Evolutionary conservation across 30 jellyfish, hydroid and myxozoan species (phyloP).

Genomic region (Pelagia noctiluca): DNA sequence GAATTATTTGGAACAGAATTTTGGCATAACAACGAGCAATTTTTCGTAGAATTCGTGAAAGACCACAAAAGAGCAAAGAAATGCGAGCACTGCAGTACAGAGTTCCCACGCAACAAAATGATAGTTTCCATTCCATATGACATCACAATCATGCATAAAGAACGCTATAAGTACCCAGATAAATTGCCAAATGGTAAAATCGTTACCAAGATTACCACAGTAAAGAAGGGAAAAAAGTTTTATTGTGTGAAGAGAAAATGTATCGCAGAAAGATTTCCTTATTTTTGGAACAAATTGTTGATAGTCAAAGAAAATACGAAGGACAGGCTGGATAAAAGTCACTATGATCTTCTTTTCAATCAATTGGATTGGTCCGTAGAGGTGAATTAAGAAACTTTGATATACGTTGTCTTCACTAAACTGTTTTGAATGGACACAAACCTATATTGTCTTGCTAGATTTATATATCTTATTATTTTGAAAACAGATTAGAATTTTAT

Average conservation of each 20-base stretch:
- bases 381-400: too few relatives aligned
- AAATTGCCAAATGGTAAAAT: background rate
- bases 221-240: slow-evolving; percentile 4
- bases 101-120: slow-evolving; percentile 6
- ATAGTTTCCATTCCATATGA: slow-evolving; percentile 15
- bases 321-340: too few relatives aligned
- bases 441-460: too few relatives aligned
- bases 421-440: too few relatives aligned
- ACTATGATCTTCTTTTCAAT: too few relatives aligned
- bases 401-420: too few relatives aligned
- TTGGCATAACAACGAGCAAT: slow-evolving; percentile 14
- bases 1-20: slow-evolving; percentile 8
- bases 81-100: slow-evolving; percentile 14
- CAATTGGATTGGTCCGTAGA: too few relatives aligned
- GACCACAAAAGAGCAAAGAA: slow-evolving; percentile 2
- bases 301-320: too few relatives aligned
- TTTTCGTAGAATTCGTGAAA: background rate
- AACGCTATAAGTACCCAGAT: slow-evolving; percentile 22
- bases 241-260: slow-evolving; percentile 8
- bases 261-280: slow-evolving; percentile 16
- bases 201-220: background rate
- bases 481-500: too few relatives aligned
- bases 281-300: slow-evolving; percentile 23
- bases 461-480: too few relatives aligned
- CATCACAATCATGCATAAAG: slow-evolving; percentile 17